Evolutionary conservation across 1,140 invertebrate species (phyloP).

Genomic region (Formica selysi): DNA sequence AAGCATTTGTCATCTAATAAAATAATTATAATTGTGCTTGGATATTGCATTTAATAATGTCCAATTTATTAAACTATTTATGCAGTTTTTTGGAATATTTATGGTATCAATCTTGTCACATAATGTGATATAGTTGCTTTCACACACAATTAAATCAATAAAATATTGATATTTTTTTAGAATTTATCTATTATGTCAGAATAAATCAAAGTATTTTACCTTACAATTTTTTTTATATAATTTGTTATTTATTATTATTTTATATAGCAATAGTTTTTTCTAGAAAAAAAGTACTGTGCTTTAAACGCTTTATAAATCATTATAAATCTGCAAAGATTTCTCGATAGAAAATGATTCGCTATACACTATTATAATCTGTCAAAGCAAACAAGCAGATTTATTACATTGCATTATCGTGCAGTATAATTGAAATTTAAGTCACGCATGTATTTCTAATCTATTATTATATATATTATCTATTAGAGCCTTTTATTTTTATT

Average conservation of each 20-base stretch:
- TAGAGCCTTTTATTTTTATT: background rate
- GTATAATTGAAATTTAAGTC: conserved; percentile 26
- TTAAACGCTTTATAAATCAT: background rate
- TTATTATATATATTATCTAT: too few species aligned
- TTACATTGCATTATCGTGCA: conserved; percentile 14
- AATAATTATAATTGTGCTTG: background rate
- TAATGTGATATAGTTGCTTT: too few species aligned
- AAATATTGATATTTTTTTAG: too few species aligned
- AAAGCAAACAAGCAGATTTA: conserved; percentile 9
- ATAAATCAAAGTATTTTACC: background rate
- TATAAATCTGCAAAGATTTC: conserved; percentile 6
- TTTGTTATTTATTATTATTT: too few species aligned
- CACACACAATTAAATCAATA: too few species aligned
- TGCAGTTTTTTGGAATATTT: background rate
- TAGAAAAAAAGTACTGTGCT: too few species aligned
- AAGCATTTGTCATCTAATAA: background rate
- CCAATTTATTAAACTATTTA: background rate
- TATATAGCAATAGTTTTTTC: too few species aligned
- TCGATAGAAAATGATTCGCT: background rate
- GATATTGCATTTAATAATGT: too few species aligned
- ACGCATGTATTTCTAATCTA: conserved; percentile 3
- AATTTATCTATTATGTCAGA: background rate
- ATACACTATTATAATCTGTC: conserved; percentile 2
- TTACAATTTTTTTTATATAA: background rate
- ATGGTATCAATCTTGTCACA: too few species aligned